These are phyloP conservation scores for Clunio marinus DNA, from an alignment of 2,888 invertebrate species.

Conservation along the genomic window DNA sequence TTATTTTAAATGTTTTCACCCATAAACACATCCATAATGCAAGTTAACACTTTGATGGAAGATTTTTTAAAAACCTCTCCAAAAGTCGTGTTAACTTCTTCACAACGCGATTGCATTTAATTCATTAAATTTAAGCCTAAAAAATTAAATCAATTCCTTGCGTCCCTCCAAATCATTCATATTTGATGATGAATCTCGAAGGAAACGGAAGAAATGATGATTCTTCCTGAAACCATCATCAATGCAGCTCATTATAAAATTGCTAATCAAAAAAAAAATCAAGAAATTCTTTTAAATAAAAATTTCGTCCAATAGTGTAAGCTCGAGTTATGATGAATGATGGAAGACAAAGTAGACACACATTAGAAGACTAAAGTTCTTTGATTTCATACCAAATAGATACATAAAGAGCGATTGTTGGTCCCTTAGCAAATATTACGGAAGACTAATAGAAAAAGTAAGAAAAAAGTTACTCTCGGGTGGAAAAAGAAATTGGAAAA, in stretches of 20 bases:
- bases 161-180: no score
- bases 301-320: conserved; percentile 23
- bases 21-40: background rate
- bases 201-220: background rate
- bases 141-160: background rate
- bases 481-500: background rate
- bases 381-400: no score
- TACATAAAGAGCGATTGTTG: background rate
- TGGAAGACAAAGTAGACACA: background rate
- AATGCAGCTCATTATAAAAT: background rate
- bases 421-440: background rate
- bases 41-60: conserved; percentile 22
- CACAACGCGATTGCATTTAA: background rate
- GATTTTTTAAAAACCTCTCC: background rate
- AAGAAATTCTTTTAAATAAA: background rate
- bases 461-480: background rate
- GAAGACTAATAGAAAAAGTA: background rate
- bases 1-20: no score
- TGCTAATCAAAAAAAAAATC: conserved; percentile 1
- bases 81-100: background rate
- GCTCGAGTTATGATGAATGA: background rate
- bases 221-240: background rate
- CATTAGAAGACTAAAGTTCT: background rate
- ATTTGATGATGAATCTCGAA: no score
- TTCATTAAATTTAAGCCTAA: conserved; percentile 3